Evolutionary conservation across 2,797 vertebrate species (phyloP).

Genomic region (Gila robusta): DNA sequence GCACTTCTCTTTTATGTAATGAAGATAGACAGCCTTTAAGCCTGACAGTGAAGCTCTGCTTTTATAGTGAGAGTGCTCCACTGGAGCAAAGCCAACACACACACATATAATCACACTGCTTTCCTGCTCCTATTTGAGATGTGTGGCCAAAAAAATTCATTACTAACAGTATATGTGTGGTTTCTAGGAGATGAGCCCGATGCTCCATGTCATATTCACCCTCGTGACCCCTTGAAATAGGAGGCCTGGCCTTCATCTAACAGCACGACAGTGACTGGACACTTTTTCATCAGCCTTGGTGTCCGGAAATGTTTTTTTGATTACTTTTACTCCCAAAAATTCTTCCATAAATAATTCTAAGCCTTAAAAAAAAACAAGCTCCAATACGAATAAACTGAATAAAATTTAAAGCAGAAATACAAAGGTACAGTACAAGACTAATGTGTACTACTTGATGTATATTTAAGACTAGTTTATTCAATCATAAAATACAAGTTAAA

Average conservation of each 20-base stretch:
- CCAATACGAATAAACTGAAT: not conserved
- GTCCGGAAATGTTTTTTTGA: not conserved
- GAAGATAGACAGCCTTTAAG: constrained; percentile 39
- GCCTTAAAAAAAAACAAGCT: not conserved
- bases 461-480: too few species aligned
- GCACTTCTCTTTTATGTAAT: constrained; percentile 42
- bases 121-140: constrained; percentile 5
- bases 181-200: constrained; percentile 10
- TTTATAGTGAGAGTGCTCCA: constrained; percentile 46
- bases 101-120: constrained; percentile 30
- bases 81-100: constrained; percentile 49
- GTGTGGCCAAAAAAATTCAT: constrained; percentile 1
- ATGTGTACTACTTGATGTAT: not conserved
- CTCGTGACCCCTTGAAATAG: not conserved
- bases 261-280: not conserved
- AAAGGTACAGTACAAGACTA: not conserved
- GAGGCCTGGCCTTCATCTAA: constrained; percentile 23
- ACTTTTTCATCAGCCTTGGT: constrained; percentile 19
- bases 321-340: not conserved
- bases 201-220: not conserved
- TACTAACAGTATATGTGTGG: not conserved
- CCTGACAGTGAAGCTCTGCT: constrained; percentile 35
- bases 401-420: not conserved
- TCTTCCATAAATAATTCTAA: not conserved
- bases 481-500: too few species aligned